phyloP scores from a whole-genome alignment of 2,113 vertebrate species.

The Pelvicachromis taeniatus region DNA sequence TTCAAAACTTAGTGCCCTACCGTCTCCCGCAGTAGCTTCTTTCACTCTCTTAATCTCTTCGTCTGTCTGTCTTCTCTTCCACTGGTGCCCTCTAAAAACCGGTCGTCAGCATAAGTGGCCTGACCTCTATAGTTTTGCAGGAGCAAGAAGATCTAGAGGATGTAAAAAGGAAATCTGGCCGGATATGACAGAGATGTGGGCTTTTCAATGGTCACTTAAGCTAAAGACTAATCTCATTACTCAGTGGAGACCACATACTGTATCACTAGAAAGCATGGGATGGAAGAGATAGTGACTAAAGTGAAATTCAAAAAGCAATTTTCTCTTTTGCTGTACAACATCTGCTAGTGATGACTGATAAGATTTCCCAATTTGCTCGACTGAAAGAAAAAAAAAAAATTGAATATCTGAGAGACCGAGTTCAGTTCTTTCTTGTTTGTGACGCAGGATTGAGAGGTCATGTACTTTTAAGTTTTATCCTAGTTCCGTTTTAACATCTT shows the following conservation, averaged over 20 bases:
- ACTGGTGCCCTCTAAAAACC: constrained; percentile 38
- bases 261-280: constrained; percentile 39
- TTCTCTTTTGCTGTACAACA: constrained; percentile 39
- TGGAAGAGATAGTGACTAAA: constrained; percentile 31
- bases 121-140: constrained; percentile 55
- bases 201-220: constrained; percentile 59
- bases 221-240: constrained; percentile 60
- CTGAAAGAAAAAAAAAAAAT: constrained; percentile 24
- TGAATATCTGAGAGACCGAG: constrained; percentile 2
- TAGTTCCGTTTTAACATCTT: background rate
- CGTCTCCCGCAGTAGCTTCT: background rate
- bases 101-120: constrained; percentile 54
- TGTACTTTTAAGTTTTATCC: background rate
- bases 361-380: constrained; percentile 47
- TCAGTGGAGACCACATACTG: constrained; percentile 25
- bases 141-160: constrained; percentile 37
- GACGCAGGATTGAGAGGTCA: background rate
- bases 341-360: constrained; percentile 53
- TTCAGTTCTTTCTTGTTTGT: background rate
- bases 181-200: constrained; percentile 58
- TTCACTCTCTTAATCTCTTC: constrained; percentile 10
- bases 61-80: constrained; percentile 22
- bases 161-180: constrained; percentile 49
- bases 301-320: constrained; percentile 51
- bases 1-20: background rate